phyloP scores from a whole-genome alignment of 2,888 invertebrate genomes.

The Athalia cordata region DNA sequence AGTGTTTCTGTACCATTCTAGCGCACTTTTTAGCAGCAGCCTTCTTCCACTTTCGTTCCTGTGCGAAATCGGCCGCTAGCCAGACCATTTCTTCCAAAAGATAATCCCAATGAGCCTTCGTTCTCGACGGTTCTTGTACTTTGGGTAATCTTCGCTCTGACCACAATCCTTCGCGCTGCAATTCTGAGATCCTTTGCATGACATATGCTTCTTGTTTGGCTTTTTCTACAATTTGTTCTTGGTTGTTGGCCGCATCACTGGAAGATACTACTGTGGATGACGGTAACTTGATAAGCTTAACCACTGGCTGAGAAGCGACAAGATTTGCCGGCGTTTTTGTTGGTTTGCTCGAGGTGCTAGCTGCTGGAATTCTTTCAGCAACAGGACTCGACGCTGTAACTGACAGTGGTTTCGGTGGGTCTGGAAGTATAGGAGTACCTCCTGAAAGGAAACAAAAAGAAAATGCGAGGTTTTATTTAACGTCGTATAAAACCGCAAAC shows the following conservation, averaged over 20 bases:
- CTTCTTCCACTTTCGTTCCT: slow-evolving; percentile 98
- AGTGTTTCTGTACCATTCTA: slow-evolving; percentile 92
- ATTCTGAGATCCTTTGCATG: slow-evolving; percentile 91
- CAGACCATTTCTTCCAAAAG: slow-evolving; percentile 98
- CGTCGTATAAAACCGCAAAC: too few relatives aligned
- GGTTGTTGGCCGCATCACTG: slow-evolving; percentile 73
- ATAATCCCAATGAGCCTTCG: slow-evolving; percentile 99
- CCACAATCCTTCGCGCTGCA: slow-evolving; percentile 97
- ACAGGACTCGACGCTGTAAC: slow-evolving; percentile 69
- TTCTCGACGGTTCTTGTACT: slow-evolving; percentile 90
- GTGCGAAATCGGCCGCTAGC: slow-evolving; percentile 97
- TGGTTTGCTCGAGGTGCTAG: slow-evolving; percentile 49
- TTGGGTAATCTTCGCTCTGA: slow-evolving; percentile 93
- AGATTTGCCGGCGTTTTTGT: slow-evolving; percentile 47
- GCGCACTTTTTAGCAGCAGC: slow-evolving; percentile 95
- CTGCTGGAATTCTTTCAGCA: slow-evolving; percentile 66
- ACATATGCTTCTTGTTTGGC: slow-evolving; percentile 96
- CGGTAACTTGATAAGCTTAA: slow-evolving; percentile 69
- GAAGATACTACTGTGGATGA: slow-evolving; percentile 58
- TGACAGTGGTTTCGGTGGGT: slow-evolving; percentile 61
- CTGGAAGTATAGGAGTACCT: slow-evolving; percentile 74
- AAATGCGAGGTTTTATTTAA: not conserved
- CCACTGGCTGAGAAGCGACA: slow-evolving; percentile 65
- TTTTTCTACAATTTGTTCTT: slow-evolving; percentile 88
- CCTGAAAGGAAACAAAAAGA: slow-evolving; percentile 70